phyloP scores from a whole-genome alignment of 2,797 vertebrate species.

The Poliocrania exsul region DNA sequence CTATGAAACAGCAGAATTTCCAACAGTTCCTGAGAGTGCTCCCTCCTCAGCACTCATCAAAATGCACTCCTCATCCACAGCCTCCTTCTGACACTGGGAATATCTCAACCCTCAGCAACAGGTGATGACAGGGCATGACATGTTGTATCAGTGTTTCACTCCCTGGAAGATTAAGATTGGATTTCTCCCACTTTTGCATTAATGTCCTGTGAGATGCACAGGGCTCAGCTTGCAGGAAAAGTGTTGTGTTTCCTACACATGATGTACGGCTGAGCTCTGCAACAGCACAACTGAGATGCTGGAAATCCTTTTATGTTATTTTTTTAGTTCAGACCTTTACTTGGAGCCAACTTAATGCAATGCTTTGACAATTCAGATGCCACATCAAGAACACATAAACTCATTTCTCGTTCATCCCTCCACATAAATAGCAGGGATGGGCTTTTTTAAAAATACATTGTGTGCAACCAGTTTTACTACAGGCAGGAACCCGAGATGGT shows the following conservation, averaged over 20 bases:
- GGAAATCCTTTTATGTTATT: not conserved
- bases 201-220: constrained; percentile 16
- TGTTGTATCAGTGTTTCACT: constrained; percentile 17
- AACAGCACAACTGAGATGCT: not conserved
- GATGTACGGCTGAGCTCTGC: not conserved
- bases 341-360: not conserved
- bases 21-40: not conserved
- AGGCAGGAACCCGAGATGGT: not conserved
- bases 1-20: constrained; percentile 10
- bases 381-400: not conserved
- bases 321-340: not conserved
- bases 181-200: constrained; percentile 36
- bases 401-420: not conserved
- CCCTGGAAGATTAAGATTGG: constrained; percentile 19
- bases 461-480: too few species aligned
- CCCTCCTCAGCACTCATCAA: constrained; percentile 37
- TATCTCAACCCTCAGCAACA: constrained; percentile 51
- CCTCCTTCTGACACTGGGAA: not conserved
- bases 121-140: constrained; percentile 57
- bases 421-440: not conserved
- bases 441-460: fast-evolving
- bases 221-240: not conserved
- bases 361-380: not conserved
- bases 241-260: not conserved
- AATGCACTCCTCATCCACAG: constrained; percentile 41